phyloP scores from a whole-genome alignment of 2,113 vertebrate genomes.

The Corynorhinus townsendii region DNA sequence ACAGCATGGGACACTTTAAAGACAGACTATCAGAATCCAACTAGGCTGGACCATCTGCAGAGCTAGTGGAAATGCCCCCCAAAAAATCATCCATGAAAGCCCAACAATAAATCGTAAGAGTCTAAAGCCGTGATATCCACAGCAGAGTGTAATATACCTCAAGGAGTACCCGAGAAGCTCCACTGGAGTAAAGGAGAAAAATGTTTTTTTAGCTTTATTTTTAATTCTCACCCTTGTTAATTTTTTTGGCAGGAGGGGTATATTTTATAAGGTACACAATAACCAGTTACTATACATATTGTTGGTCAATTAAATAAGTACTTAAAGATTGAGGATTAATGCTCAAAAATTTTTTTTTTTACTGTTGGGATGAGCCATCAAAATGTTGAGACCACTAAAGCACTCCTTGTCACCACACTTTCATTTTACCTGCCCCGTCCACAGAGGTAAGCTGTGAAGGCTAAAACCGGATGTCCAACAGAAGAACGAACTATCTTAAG shows the following conservation, averaged over 20 bases:
- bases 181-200: not conserved
- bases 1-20: not conserved
- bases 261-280: not conserved
- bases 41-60: not conserved
- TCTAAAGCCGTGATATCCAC: not conserved
- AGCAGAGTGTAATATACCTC: not conserved
- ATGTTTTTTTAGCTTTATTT: not conserved
- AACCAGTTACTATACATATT: not conserved
- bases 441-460: not conserved
- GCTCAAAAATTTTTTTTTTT: not conserved
- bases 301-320: constrained; percentile 21
- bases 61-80: not conserved
- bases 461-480: not conserved
- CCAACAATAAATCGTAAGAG: not conserved
- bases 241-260: not conserved
- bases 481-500: constrained; percentile 34
- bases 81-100: not conserved
- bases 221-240: not conserved
- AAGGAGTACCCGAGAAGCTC: not conserved
- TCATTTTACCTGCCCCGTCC: not conserved
- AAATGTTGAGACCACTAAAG: constrained; percentile 6
- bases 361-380: not conserved
- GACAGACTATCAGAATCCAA: not conserved
- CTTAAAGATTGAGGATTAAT: not conserved
- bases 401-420: not conserved